phyloP scores from a whole-genome alignment of 23 tunicate genomes.

The Trididemnum nubilum region DNA sequence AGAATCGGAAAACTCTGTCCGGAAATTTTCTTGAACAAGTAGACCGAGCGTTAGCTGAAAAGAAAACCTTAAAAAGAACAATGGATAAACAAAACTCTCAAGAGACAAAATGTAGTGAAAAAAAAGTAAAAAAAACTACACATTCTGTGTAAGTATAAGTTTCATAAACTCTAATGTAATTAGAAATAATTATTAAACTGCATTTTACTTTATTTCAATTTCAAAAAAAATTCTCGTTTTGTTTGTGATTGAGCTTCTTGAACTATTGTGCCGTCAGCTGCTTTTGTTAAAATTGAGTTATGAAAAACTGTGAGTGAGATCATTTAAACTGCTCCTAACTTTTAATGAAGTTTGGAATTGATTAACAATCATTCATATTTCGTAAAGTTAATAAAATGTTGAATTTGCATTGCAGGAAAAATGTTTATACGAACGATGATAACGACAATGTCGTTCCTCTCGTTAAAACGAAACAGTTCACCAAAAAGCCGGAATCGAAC shows the following conservation, averaged over 20 bases:
- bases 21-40: conserved; percentile 41
- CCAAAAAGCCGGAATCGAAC: neutral
- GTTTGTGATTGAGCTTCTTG: neutral
- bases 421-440: neutral
- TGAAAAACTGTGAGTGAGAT: no score
- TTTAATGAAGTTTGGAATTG: no score
- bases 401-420: neutral
- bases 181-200: no score
- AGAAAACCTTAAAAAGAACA: neutral
- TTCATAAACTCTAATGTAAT: no score
- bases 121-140: neutral
- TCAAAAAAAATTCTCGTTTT: neutral
- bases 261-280: no score
- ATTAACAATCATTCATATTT: no score
- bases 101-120: no score
- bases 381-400: neutral
- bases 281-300: neutral
- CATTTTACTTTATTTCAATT: no score
- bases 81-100: neutral
- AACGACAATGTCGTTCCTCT: neutral
- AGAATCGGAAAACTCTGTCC: conserved; percentile 53
- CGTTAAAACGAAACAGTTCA: neutral
- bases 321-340: no score
- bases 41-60: neutral
- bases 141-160: neutral